Evolutionary conservation across 2,797 vertebrate genomes (phyloP), one percentile per base, ranked within the genome.

Genomic region (Oreonectes daqikongensis): DNA sequence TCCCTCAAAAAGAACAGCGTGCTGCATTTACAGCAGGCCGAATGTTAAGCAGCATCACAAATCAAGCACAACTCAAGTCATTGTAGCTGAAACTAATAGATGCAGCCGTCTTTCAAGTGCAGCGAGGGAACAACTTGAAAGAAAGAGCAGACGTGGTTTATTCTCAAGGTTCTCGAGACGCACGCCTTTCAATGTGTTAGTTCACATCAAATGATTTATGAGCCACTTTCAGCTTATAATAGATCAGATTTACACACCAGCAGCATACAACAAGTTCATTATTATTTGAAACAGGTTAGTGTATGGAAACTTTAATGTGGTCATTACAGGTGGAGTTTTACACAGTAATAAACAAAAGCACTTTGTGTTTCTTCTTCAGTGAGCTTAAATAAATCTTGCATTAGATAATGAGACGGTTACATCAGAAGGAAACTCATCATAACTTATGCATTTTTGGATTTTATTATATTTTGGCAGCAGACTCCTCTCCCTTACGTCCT

Each of bases 381-480:
- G 42, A 57, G 9, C 30, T 59, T 20, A 30, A 53, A 67, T n/a
- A 35, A 79, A 55, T 75, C 63, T 72, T 61, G 50, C 20, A 38
- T 50, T 38, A 30, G 30, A 60, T 75, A 75, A 77, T 80, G 70
- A 78, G 61, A 42, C 70, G 46, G 59, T 73, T 79, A 86, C 88
- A 91, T 89, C 87, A 89, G 84, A 46, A 55, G 81, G 85, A 89
- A 90, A 85, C 82, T 86, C 77, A 84, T 86, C 84, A 88, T 83
- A 85, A 72, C 81, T 82, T 85, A 85, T 84, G 85, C 86, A 90
- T 86, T 28, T 32, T 2, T 59, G n/a, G 14, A 59, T 18, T 59
- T 18, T 5, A 5, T 22, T 46, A 50, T 52, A 24, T 18, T 17
- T 63, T 72, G 59, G 4, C 64, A 20, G 4, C 64, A 20, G 17